Base-by-base conservation (phyloP, 2,113 vertebrate species). In the Aegithalos caudatus region DNA sequence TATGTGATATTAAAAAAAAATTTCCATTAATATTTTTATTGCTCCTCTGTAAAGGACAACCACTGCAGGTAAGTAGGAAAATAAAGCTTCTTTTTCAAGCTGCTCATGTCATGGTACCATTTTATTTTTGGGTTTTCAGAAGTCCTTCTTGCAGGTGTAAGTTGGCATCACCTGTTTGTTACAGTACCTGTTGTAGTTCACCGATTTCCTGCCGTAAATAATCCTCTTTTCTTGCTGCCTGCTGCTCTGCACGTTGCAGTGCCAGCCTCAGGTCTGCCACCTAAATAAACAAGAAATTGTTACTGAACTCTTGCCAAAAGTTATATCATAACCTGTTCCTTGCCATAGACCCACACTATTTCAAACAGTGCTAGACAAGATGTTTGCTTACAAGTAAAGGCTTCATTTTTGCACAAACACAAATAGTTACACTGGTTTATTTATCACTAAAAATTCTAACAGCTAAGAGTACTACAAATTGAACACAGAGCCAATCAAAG, bases 181-280 rank as follows among this genome's bases (percentile, higher is more conserved):
- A 48, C 0, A n/a, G 67, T 97, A 99, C 99, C 99, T 99, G 98
- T 58, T 99, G 99, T 37, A 99, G 97, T 92, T 99, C 99, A 92
- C 97, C 89, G 31, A 99, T 99, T 97, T 99, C 99, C 76, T 99
- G 99, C 31, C 99, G 98, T 50, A 99, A 97, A 97, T 99, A 99
- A 97, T 99, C 99, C 94, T 99, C 99, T 93, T 99, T 99, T 61
- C 99, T 98, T 61, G 98, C 99, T 97, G 99, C 98, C 84, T 99
- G 98, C 79, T 99, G 99, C 77, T 99, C 99, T 38, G 99, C 98
- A 70, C 99, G 98, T 83, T 99, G 99, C 87, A 99, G 94, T 1
- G 99, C 98, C 93, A 99, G 17, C 91, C 99, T 98, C 91, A 99
- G 97, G 96, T 99, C 99, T 64, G 98, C 98, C 86, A 99, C 99